Percentiles rank a stretch among this genome's conserved stretches.
These are phyloP conservation scores for Meriones psammophilus DNA, from an alignment of 2,797 vertebrate genomes.

Conservation along the genomic window DNA sequence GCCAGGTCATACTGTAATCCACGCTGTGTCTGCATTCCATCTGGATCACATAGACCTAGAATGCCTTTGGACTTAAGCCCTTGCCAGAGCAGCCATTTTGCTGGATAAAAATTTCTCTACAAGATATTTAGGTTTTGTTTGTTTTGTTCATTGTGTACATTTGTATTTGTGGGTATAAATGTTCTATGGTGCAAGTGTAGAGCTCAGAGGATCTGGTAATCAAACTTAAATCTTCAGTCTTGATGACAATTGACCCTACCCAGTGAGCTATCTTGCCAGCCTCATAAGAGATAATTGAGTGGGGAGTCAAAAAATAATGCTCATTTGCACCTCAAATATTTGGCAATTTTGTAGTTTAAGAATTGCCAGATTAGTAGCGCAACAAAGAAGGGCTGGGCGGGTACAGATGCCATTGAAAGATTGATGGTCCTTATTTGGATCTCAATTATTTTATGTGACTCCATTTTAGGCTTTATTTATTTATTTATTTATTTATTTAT, in stretches of 20 bases:
- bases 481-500: too few relatives aligned
- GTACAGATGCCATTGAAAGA: neutral
- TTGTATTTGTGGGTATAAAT: neutral
- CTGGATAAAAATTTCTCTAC: too few relatives aligned
- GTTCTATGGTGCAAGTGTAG: neutral
- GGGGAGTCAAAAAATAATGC: neutral
- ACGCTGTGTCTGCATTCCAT: too few relatives aligned
- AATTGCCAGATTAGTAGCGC: neutral
- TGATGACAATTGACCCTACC: too few relatives aligned
- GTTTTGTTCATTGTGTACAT: neutral
- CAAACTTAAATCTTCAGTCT: too few relatives aligned
- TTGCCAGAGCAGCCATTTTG: too few relatives aligned
- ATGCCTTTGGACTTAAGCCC: too few relatives aligned
- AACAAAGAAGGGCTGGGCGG: neutral
- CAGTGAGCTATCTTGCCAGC: neutral
- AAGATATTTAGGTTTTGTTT: neutral
- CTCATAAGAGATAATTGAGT: neutral
- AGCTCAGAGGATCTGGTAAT: neutral
- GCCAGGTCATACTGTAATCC: too few relatives aligned
- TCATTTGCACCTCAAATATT: neutral
- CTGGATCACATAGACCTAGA: too few relatives aligned
- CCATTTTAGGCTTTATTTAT: neutral
- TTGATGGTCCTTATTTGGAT: neutral
- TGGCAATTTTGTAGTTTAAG: constrained; percentile 11
- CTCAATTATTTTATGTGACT: neutral